These are phyloP conservation scores for Trissolcus basalis DNA, from an alignment of 1,140 invertebrate species.

Conservation along the genomic window DNA sequence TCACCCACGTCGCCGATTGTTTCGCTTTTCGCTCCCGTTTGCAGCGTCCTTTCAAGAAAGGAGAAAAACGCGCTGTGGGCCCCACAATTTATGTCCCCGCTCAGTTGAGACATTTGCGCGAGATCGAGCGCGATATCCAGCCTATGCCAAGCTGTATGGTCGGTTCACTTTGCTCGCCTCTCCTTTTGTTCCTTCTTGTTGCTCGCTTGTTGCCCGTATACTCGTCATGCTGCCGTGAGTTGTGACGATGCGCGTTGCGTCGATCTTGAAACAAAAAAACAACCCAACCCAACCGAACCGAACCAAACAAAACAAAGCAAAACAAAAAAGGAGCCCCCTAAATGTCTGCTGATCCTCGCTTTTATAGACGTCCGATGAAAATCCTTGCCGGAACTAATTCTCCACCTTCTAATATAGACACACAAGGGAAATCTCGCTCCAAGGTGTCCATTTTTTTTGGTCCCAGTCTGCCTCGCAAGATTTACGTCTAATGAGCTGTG, in stretches of 20 bases:
- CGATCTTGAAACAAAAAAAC: no score
- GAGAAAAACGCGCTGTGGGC: constrained; percentile 61
- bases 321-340: constrained; percentile 16
- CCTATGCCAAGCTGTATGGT: constrained; percentile 57
- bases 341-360: constrained; percentile 27
- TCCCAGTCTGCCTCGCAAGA: neutral
- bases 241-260: constrained; percentile 41
- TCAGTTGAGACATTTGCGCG: constrained; percentile 75
- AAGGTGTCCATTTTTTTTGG: neutral
- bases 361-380: constrained; percentile 29
- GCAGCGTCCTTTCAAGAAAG: constrained; percentile 53
- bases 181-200: constrained; percentile 42
- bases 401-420: no score
- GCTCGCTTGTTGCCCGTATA: constrained; percentile 24
- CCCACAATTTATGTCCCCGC: constrained; percentile 71
- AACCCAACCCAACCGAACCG: neutral
- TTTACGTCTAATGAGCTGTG: constrained; percentile 13
- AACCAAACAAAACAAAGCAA: constrained; percentile 34
- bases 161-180: constrained; percentile 53
- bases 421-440: constrained; percentile 1
- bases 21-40: constrained; percentile 65
- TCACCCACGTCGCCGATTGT: constrained; percentile 71
- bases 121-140: constrained; percentile 72
- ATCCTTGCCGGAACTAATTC: constrained; percentile 26
- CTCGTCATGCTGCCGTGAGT: constrained; percentile 57